phyloP scores from a whole-genome alignment of 2,888 invertebrate genomes.

The Schrankia costaestrigalis region DNA sequence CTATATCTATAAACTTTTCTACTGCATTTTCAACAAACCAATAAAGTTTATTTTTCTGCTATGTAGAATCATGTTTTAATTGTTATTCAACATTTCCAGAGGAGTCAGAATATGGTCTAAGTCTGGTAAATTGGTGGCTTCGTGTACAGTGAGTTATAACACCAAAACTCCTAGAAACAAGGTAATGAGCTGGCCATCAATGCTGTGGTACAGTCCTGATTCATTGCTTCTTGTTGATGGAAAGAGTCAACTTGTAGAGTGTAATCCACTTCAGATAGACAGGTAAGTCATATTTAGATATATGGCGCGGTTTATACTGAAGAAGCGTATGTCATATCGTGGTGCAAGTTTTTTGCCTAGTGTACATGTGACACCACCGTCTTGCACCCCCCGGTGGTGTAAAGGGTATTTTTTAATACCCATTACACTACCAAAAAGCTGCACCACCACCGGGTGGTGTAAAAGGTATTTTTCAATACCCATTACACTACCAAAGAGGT shows the following conservation, averaged over 20 bases:
- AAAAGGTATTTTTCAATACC: too few species aligned
- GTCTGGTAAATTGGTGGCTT: constrained; percentile 74
- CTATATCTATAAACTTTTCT: too few species aligned
- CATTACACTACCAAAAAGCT: too few species aligned
- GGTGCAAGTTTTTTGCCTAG: too few species aligned
- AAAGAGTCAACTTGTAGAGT: constrained; percentile 82
- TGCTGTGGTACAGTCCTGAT: constrained; percentile 83
- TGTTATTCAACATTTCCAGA: constrained; percentile 46
- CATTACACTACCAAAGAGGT: too few species aligned
- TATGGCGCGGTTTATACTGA: too few species aligned
- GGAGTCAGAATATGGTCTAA: constrained; percentile 84
- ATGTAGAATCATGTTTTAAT: constrained; percentile 1
- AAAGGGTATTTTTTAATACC: too few species aligned
- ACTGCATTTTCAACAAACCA: background rate
- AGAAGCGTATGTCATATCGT: too few species aligned
- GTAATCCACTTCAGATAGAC: constrained; percentile 77
- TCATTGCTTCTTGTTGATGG: constrained; percentile 78
- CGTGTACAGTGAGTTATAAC: constrained; percentile 34
- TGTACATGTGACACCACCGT: too few species aligned
- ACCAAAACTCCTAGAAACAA: constrained; percentile 38
- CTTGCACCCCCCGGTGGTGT: too few species aligned
- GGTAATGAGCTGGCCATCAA: constrained; percentile 61
- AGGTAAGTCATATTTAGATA: constrained; percentile 49
- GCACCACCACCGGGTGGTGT: too few species aligned
- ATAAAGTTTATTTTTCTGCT: background rate